phyloP scores from a whole-genome alignment of 2,113 vertebrate genomes.

The Petroica traversi region DNA sequence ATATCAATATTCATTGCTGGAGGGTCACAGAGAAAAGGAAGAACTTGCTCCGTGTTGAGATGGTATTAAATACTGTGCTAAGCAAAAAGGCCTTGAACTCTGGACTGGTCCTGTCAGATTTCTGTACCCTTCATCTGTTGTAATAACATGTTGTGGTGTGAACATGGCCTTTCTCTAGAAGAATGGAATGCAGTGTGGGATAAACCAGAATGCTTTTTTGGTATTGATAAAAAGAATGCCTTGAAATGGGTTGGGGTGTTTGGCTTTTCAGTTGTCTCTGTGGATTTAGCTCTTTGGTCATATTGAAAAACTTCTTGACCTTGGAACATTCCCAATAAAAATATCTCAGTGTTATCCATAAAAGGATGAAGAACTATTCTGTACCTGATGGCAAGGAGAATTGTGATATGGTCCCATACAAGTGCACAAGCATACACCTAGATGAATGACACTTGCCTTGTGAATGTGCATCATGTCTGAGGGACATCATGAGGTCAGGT shows the following conservation, averaged over 20 bases:
- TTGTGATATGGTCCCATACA: neutral
- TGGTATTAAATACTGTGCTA: neutral
- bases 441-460: neutral
- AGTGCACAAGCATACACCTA: neutral
- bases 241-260: neutral
- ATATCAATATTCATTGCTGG: neutral
- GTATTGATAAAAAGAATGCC: neutral
- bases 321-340: neutral
- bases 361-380: neutral
- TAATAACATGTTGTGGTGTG: neutral
- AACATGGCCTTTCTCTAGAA: slow-evolving; percentile 22
- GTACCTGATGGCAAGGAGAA: neutral
- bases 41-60: neutral
- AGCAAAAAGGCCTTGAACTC: neutral
- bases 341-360: neutral
- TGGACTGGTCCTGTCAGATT: slow-evolving; percentile 16
- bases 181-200: neutral
- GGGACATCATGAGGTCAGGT: neutral
- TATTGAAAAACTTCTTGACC: neutral
- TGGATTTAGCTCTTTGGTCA: neutral
- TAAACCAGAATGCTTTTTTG: neutral
- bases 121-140: neutral
- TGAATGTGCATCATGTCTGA: neutral
- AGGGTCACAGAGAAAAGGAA: neutral
- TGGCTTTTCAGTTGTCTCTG: neutral